Conservation (phyloP, 2,113 vertebrate species). For the Proteles cristata region DNA sequence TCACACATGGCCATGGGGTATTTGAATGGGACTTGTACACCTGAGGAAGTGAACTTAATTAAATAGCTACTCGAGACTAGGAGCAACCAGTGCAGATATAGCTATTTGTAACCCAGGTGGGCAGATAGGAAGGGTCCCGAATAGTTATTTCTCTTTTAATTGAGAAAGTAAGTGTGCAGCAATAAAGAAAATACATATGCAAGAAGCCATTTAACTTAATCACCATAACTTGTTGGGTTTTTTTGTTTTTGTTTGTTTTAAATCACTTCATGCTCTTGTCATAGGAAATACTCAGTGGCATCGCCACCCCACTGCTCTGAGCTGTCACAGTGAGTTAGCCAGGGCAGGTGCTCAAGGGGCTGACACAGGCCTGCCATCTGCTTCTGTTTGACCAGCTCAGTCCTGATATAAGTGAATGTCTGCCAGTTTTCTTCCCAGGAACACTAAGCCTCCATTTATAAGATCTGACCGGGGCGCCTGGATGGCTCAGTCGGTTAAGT, state of each 20-base stretch:
- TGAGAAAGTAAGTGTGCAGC: slow-evolving; percentile 36
- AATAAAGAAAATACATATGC: slow-evolving; percentile 71
- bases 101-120: not conserved
- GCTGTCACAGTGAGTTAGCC: slow-evolving; percentile 72
- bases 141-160: not conserved
- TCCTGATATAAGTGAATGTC: slow-evolving; percentile 30
- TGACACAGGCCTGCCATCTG: slow-evolving; percentile 77
- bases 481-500: no score
- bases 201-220: slow-evolving; percentile 78
- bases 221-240: slow-evolving; percentile 33
- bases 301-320: slow-evolving; percentile 57
- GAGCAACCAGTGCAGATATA: not conserved
- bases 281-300: slow-evolving; percentile 80
- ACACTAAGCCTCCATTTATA: not conserved
- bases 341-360: slow-evolving; percentile 68
- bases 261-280: slow-evolving; percentile 70
- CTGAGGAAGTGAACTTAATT: not conserved
- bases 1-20: not conserved
- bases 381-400: slow-evolving; percentile 70
- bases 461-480: not conserved
- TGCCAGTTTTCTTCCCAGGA: slow-evolving; percentile 13
- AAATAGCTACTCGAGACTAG: not conserved
- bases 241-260: not conserved
- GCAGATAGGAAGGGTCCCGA: not conserved
- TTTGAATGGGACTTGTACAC: not conserved